Base-by-base conservation (phyloP, 2,113 vertebrate species). In the Emberiza fucata region DNA sequence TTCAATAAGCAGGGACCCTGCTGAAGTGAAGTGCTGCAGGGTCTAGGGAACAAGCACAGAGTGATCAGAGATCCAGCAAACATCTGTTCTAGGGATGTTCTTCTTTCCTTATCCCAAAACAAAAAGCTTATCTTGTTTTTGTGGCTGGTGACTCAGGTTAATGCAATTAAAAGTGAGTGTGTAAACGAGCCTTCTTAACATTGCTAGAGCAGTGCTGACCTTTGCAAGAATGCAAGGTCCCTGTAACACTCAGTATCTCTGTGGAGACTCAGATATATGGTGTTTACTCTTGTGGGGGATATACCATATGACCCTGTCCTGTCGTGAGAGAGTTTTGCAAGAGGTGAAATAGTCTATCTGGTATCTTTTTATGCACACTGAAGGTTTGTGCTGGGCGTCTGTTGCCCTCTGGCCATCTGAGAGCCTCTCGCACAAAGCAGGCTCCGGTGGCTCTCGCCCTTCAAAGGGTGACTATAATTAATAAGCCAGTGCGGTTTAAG, bases 141-240 rank as follows among this genome's bases (percentile, higher is more conserved):
- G 60, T 33, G 47, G n/a, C 37, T 39, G 56, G 54, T 66, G 70
- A 68, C 82, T 81, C 79, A 81, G 19, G 81, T 57, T 96, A 94
- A 95, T 93, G 44, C 60, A 83, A 88, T 97, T 96, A 95, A 73
- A 93, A 92, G 68, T 25, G 54, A 78, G 91, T 35, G 35, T 88
- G 86, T 95, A 93, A 95, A 93, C 50, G 86, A 90, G 68, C 63
- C 75, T 60, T 33, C 44, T 54, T 81, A 85, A 66, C 63, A 51
- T 82, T 48, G 47, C 51, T 37, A 5, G 45, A 77, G 35, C 20
- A 17, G 47, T 15, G 12, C 76, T 91, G 90, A 95, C 93, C 93
- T 94, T 70, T 51, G 59, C 76, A 90, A 90, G 81, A 88, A 90
- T 85, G 75, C 35, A 17, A 90, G 76, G 56, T 91, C 71, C 51